Evolutionary conservation across 1,140 invertebrate species (phyloP).

Genomic region (Drosophila novamexicana): DNA sequence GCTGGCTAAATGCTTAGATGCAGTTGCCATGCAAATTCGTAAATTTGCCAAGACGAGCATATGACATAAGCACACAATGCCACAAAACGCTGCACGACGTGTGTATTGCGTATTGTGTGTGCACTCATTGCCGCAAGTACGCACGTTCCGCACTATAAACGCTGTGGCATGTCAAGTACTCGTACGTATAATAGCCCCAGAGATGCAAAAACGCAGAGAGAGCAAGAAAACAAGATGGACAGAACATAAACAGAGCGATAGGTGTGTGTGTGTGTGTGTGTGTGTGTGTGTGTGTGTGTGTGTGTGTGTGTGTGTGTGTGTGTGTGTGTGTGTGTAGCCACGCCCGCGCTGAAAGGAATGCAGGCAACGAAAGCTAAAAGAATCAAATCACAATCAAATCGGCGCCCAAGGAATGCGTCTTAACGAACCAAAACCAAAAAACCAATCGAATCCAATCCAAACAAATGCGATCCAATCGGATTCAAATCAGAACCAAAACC

Average conservation of each 20-base stretch:
- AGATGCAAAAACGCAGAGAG: background rate
- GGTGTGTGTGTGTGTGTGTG: slow-evolving; percentile 15
- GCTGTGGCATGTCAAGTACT: slow-evolving; percentile 68
- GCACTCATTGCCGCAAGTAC: slow-evolving; percentile 29
- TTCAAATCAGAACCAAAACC: slow-evolving; percentile 3
- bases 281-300: slow-evolving; percentile 30
- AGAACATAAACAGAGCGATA: background rate
- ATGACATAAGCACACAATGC: slow-evolving; percentile 6
- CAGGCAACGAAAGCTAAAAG: slow-evolving; percentile 27
- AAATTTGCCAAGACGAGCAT: background rate
- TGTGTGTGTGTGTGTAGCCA: slow-evolving; percentile 35
- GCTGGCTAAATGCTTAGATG: too few relatives aligned
- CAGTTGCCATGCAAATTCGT: background rate
- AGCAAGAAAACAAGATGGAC: background rate
- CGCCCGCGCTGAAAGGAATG: slow-evolving; percentile 42
- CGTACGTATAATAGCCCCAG: slow-evolving; percentile 1
- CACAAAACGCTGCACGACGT: slow-evolving; percentile 3
- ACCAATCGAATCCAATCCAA: background rate
- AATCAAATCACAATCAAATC: slow-evolving; percentile 40
- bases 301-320: slow-evolving; percentile 14
- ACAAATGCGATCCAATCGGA: slow-evolving; percentile 11
- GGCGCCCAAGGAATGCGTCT: slow-evolving; percentile 42
- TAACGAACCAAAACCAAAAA: slow-evolving; percentile 23
- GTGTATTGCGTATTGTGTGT: slow-evolving; percentile 15
- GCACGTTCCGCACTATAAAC: slow-evolving; percentile 72